Base-by-base conservation (phyloP, 2,888 invertebrate genomes). In the Lamellibrachia satsuma region DNA sequence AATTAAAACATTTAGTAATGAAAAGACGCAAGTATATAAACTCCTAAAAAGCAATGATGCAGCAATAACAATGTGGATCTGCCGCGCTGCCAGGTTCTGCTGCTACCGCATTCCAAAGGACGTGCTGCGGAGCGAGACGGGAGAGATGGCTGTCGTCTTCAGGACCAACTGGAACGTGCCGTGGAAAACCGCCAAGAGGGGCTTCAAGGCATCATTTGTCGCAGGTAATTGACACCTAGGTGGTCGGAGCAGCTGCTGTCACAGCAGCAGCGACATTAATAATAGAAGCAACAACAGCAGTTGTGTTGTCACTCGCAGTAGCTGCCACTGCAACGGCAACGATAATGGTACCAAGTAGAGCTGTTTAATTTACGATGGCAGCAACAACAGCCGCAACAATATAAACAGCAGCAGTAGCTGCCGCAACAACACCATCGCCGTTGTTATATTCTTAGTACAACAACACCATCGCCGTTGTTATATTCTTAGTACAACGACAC, bases 91-190 rank as follows among this genome's bases (percentile, higher is more conserved):
- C 55, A 94, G 94, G 55, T 94, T 94, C 92, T 94, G 94, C 91
- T 93, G 94, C 92, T 92, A 93, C 90, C 51, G 91, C 52, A 90
- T n/a, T 0, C 94, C 94, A 3, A 90, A 11, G 27, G 91, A 27
- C 7, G 90, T 92, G 0, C 39, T 57, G 7, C 15, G 93, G n/a
- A 92, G 91, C 22, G 93, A 94, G 91, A 91, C 91, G 8, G 91
- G 93, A 11, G 93, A 94, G 39, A 93, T 94, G 93, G 52, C 92
- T 91, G 57, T 94, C 52, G 75, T 94, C 39, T 94, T 94, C 92
- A 91, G 93, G 90, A 92, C 93, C 27, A 93, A 94, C 90, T 94
- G 92, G 75, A n/a, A 75, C 22, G 90, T 52, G 22, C 9, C 55
- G 15, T 92, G 91, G 55, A 51, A n/a, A 7, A 92, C 92, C 22